phyloP scores from a whole-genome alignment of 2,797 vertebrate genomes.

The Hydrocynus forskahlii region DNA sequence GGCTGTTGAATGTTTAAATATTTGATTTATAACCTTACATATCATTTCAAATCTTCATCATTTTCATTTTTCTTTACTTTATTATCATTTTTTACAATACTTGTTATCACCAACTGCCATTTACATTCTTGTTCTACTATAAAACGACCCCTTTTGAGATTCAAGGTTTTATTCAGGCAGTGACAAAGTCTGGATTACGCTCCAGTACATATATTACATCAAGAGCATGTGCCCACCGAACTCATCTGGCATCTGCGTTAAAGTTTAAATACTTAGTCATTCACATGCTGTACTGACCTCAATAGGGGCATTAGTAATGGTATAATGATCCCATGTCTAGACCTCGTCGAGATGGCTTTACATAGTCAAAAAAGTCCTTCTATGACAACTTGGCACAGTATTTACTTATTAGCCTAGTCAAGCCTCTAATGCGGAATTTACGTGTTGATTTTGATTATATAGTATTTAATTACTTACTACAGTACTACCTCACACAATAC shows the following conservation, averaged over 20 bases:
- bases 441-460: constrained; percentile 21
- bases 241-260: not conserved
- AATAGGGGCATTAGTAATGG: not conserved
- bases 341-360: not conserved
- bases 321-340: constrained; percentile 26
- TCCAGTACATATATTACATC: too few species aligned
- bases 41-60: too few species aligned
- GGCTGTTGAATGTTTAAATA: too few species aligned
- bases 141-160: not conserved
- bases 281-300: not conserved
- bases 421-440: not conserved
- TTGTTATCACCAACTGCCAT: too few species aligned
- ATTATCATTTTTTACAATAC: too few species aligned
- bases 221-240: not conserved
- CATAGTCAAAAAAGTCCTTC: not conserved
- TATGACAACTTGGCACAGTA: not conserved
- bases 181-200: not conserved
- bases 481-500: not conserved
- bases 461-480: not conserved
- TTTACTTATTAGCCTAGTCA: not conserved
- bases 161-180: not conserved
- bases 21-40: too few species aligned
- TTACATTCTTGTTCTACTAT: too few species aligned
- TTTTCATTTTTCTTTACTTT: too few species aligned
- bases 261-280: not conserved